Evolutionary conservation across 2,888 invertebrate species (phyloP), one percentile per base, ranked within the genome.

Genomic region (Apeira syringaria): DNA sequence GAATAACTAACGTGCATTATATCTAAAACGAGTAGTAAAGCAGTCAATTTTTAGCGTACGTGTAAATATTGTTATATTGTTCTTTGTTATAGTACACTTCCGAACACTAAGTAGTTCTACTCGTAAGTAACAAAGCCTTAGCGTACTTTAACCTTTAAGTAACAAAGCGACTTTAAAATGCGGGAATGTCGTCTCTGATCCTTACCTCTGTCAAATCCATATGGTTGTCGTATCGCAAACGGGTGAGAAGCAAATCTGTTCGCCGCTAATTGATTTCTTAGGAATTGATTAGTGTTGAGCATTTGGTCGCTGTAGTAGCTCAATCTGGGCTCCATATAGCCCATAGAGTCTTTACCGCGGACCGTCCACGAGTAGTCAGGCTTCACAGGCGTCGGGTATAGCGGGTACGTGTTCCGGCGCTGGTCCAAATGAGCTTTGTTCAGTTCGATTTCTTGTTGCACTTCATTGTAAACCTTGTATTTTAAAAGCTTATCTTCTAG

Each of bases 161-260:
- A n/a, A n/a, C n/a, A n/a, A n/a, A n/a, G n/a, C n/a, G n/a, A n/a
- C n/a, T n/a, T n/a, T n/a, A n/a, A n/a, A n/a, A n/a, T n/a, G n/a
- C n/a, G n/a, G n/a, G n/a, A n/a, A n/a, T n/a, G n/a, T n/a, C n/a
- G n/a, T n/a, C n/a, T n/a, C n/a, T n/a, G n/a, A 7, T 20, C 2
- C 75, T 68, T 50, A 88, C 88, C 84, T 82, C 83, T 78, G 41
- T 86, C 83, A 48, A 75, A 79, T 56, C 79, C 82, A 41, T 80
- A 87, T 5, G 79, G 61, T 43, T 82, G 84, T 49, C 81, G 67
- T 53, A 85, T 59, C 29, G 77, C 61, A 24, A 73, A 77, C 0
- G 83, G 73, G 39, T 76, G 77, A 0, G 79, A 35, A 9, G 72
- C 56, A 40, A 68, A 80, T 69, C 82, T 78, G 37, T 76, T 84